Evolutionary conservation across 2,113 vertebrate genomes (phyloP).

Genomic region (Uria aalge): DNA sequence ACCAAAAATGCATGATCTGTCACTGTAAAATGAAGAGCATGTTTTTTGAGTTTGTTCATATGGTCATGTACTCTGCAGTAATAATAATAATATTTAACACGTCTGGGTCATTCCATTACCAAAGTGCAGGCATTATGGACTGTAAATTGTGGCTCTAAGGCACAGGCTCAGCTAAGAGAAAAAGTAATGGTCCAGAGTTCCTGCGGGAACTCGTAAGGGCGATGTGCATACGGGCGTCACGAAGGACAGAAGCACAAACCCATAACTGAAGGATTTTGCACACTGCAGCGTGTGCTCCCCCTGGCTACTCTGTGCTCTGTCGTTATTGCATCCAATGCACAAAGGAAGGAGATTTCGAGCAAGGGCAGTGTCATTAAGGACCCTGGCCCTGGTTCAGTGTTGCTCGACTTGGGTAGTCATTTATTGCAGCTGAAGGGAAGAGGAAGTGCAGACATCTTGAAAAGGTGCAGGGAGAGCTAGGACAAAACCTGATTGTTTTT

Average conservation of each 20-base stretch:
- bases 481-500: neutral
- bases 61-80: neutral
- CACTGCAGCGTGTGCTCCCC: neutral
- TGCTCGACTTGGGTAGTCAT: neutral
- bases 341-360: neutral
- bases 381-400: neutral
- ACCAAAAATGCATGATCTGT: neutral
- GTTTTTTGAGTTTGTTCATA: neutral
- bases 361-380: neutral
- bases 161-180: neutral
- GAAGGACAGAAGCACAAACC: neutral
- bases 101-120: constrained; percentile 1
- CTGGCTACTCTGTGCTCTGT: neutral
- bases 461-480: neutral
- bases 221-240: neutral
- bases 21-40: neutral
- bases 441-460: neutral
- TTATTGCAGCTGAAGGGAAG: neutral
- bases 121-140: neutral
- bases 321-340: neutral
- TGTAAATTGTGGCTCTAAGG: constrained; percentile 1
- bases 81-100: constrained; percentile 8
- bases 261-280: neutral
- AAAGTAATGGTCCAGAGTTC: neutral
- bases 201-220: neutral